Evolutionary conservation across 2,888 invertebrate species (phyloP), one percentile per base, ranked within the genome.

Genomic region (Dryobota labecula): DNA sequence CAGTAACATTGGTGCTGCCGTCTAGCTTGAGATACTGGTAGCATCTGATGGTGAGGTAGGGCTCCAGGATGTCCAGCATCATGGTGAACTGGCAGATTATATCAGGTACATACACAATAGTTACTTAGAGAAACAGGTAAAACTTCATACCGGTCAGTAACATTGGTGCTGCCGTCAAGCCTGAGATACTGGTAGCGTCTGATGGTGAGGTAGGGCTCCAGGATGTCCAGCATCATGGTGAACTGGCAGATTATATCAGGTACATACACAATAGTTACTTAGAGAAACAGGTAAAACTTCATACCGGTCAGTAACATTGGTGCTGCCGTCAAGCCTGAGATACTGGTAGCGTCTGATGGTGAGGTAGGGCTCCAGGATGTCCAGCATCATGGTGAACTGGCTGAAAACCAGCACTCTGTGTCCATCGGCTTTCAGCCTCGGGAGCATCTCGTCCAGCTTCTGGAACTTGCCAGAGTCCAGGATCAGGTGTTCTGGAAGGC

Each of bases 71-170:
- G 94, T 99, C 99, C 90, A 99, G 96, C 97, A 99, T 97, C 97
- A 99, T 98, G 45, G 98, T 98, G 95, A 99, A 99, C 96, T 99
- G 99, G 91, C 99, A n/a, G n/a, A n/a, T n/a, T n/a, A n/a, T n/a
- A n/a, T n/a, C 33, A 33, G 33, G 33, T 2, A 7, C 6, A 33
- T n/a, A n/a, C 6, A 2, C 33, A 5, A 33, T 33, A 6, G 33
- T 6, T 33, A 33, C 38, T 38, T 20, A 20, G 8, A 20, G 6
- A 8, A 6, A 7, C 2, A 20, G 7, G 20, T 20, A 18, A 45
- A 15, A n/a, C n/a, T n/a, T n/a, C 60, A 61, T 61, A 61, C 60
- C 60, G 45, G 6, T 67, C 67, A 27, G 97, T 96, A 11, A 99
- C 99, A 0, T 98, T 98, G 0, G 99, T 99, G 80, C 97, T 97